Percentiles rank a stretch among this genome's conserved stretches.
phyloP scores from a whole-genome alignment of 2,797 vertebrate species.

The Margarornis squamiger region DNA sequence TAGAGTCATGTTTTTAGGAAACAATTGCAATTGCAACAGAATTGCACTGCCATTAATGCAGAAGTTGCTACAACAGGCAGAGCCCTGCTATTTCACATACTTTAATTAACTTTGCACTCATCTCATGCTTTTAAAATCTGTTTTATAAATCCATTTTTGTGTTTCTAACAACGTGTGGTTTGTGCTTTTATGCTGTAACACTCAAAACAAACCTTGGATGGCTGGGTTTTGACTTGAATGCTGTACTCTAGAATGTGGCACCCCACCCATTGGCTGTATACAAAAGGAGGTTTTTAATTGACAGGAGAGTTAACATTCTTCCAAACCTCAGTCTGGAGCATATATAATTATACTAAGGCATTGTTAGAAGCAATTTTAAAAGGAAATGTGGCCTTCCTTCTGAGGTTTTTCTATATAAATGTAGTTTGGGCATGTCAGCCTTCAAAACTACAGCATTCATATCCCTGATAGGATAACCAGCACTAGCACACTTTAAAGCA shows the following conservation, averaged over 20 bases:
- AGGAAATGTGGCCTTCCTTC: neutral
- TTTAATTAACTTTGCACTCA: neutral
- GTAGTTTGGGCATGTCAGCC: neutral
- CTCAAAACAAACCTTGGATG: neutral
- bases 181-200: neutral
- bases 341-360: constrained; percentile 20
- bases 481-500: neutral
- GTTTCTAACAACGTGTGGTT: neutral
- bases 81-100: constrained; percentile 3
- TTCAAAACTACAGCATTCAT: neutral
- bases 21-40: neutral
- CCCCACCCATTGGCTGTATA: neutral
- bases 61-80: neutral
- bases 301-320: constrained; percentile 1
- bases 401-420: neutral
- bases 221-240: neutral
- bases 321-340: constrained; percentile 4
- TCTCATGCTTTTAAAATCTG: neutral
- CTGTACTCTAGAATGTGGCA: neutral
- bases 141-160: neutral
- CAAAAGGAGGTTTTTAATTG: constrained; percentile 1
- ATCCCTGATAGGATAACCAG: neutral
- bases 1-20: neutral
- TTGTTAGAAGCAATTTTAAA: constrained; percentile 25
- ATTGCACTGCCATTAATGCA: neutral